phyloP scores from a whole-genome alignment of 2,888 invertebrate species.

The Aethes cnicana region DNA sequence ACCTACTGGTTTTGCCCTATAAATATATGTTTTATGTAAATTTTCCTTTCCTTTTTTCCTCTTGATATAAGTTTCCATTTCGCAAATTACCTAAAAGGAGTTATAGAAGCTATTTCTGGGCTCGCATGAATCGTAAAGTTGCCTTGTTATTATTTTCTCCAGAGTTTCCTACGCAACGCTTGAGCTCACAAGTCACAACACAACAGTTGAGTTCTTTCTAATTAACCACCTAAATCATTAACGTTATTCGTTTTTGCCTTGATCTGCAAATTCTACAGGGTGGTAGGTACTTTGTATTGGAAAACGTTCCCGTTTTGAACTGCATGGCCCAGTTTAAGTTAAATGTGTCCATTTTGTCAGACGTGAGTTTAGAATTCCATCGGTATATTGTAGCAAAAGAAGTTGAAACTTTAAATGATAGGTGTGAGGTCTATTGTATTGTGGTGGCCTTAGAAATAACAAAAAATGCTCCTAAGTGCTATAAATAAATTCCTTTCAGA shows the following conservation, averaged over 20 bases:
- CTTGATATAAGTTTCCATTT: slow-evolving; percentile 9
- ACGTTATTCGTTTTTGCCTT: too few species aligned
- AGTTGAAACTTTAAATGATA: too few species aligned
- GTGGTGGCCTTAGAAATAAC: too few species aligned
- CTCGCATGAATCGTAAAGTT: slow-evolving; percentile 7
- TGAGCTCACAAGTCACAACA: neutral
- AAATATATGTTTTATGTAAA: neutral
- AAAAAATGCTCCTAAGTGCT: too few species aligned
- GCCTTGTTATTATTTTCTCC: slow-evolving; percentile 20
- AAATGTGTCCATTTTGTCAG: neutral
- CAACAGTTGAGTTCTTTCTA: too few species aligned
- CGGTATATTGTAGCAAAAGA: too few species aligned
- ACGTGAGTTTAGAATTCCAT: neutral
- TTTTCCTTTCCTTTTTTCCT: slow-evolving; percentile 2
- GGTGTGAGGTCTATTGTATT: too few species aligned
- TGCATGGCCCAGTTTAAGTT: neutral
- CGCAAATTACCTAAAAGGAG: neutral
- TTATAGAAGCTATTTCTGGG: neutral
- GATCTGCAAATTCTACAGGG: too few species aligned
- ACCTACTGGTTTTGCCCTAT: neutral
- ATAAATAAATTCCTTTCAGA: too few species aligned
- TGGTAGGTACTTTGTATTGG: neutral
- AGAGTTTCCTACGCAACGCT: neutral
- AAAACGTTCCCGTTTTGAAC: neutral
- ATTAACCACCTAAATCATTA: too few species aligned